Base-by-base conservation (phyloP, 2,113 vertebrate species). In the Poecile atricapillus region DNA sequence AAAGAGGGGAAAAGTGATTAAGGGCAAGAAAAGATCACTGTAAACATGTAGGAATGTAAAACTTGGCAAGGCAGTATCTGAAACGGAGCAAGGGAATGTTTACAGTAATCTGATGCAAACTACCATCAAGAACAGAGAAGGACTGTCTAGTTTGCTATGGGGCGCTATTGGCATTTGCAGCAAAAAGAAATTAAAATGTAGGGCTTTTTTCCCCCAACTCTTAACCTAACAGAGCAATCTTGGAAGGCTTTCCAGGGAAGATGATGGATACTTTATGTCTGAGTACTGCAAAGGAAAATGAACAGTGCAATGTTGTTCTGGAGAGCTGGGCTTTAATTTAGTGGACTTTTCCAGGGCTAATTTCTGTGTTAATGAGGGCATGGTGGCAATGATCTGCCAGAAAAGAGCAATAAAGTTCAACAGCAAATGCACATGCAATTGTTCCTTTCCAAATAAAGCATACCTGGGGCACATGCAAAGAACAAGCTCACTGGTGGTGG, bases 11-110 rank as follows among this genome's bases (percentile, higher is more conserved):
- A 83, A 85, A 96, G 76, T 94, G 85, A 94, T 81, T 96, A 95
- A 89, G 73, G 88, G 86, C 58, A 94, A 64, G 76, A 49, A 95
- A 94, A 97, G 93, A 93, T 87, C 86, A 89, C 86, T 91, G 91
- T 84, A 96, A 96, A 96, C 86, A 97, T 56, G 90, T 7, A 93
- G 94, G 94, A 96, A 95, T 95, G 94, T 87, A 93, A 89, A 94
- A 96, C 93, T 96, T 96, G 95, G 94, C 96, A 88, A 75, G 52
- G 37, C 90, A 63, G 9, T 71, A 96, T 90, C 79, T 90, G 83
- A 96, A 93, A 93, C 11, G 73, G 56, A 96, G 92, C 69, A 52
- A 89, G 73, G 69, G 77, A 93, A 91, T 88, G 92, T 97, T 95
- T 93, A 94, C 80, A 90, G 64, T 88, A 96, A 93, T 96, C 75